Base-by-base conservation (phyloP, 2,797 vertebrate genomes). In the Sebastes steindachneri region DNA sequence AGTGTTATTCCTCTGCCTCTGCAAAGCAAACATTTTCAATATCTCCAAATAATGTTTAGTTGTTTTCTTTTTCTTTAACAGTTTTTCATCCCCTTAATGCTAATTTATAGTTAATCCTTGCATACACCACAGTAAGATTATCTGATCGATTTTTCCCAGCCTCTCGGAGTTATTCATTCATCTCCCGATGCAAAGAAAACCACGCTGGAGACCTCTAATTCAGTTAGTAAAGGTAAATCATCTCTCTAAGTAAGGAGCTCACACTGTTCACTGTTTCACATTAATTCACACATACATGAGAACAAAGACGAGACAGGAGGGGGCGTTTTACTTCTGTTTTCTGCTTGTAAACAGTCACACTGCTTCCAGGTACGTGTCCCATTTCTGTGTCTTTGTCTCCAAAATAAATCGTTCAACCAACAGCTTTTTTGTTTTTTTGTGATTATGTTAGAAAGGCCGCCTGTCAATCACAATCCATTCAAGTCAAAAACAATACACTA, bases 331-430 rank as follows among this genome's bases (percentile, higher is more conserved):
- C 45, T 63, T 57, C 25, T 59, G 41, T 37, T 83, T 80, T 33
- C 57, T 57, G 58, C 65, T 26, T 74, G 35, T 62, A 60, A 71
- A 68, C 28, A 65, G 7, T 68, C 55, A 25, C 4, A 28, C 37
- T 29, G 71, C 70, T 73, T 70, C 68, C 53, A 77, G 68, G 66
- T 65, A 17, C 67, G 54, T 66, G 60, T 45, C 60, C 45, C 17
- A 62, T 65, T 83, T 74, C 28, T 66, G 26, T n/a, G 51, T 64
- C 45, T 81, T 65, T n/a, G 68, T 66, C 62, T 70, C 72, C 54
- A 15, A 71, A 64, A 65, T 60, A 37, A 78, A 35, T 72, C 7
- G 3, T 21, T 74, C 45, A 76, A 53, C 33, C 35, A 64, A 23
- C 26, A 8, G n/a, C 66, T 45, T 3, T 12, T 48, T 25, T 25